Base-by-base conservation (phyloP, 2,888 invertebrate genomes). In the Morpho deidamia region DNA sequence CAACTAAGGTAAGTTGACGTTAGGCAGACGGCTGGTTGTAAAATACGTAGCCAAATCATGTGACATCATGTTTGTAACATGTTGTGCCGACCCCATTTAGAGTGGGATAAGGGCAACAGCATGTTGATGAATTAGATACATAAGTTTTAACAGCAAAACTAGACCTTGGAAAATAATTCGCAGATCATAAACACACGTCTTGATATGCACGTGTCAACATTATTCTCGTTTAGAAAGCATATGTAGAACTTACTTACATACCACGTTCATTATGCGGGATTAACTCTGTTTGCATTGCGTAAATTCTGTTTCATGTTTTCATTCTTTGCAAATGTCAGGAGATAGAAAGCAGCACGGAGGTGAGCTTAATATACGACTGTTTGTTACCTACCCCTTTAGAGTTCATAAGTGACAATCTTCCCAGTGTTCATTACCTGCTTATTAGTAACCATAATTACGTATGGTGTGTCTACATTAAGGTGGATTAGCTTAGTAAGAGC, bases 271-370 rank as follows among this genome's bases (percentile, higher is more conserved):
- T 42, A 49, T 35, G 49, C 42, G 49, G 42, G 35, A 49, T 49
- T 42, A 49, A 49, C 34, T 42, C 41, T 42, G 35, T 49, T 42
- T 49, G 49, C 49, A 35, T 42, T 49, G 49, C 42, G 49, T 49
- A 42, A 49, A 49, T 49, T 49, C 49, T 49, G 49, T 49, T 49
- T 49, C 49, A 42, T 49, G 49, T 49, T 37, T 42, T 42, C 49
- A 49, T 49, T 42, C 49, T 42, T 42, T 42, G 35, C 35, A 23
- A 42, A 49, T 49, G 49, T 49, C 34, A 49, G 49, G 35, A 41
- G 49, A 42, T 42, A 49, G 35, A 49, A 49, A 49, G 49, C 42
- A 42, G 49, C 42, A 41, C 42, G 41, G 49, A 49, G 34, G 35
- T 35, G 12, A n/a, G 49, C 35, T 42, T 49, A 48, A 48, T 12